Base-by-base conservation (phyloP, 2,797 vertebrate species). In the Enteromius unitaeniatus region DNA sequence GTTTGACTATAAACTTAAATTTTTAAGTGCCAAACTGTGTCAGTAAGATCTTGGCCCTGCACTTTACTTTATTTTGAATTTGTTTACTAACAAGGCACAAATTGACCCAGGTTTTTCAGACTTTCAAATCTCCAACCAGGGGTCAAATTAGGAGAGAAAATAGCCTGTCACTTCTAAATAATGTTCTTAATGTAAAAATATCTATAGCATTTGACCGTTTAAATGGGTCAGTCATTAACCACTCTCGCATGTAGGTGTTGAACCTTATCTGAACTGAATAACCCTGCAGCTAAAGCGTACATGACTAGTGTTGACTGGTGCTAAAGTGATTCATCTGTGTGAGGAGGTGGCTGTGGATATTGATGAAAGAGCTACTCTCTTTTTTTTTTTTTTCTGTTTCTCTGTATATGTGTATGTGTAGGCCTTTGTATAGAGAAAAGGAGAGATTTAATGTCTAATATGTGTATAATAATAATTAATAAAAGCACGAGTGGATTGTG, bases 401-500 rank as follows among this genome's bases (percentile, higher is more conserved):
- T 31, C 2, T 17, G 37, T 26, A 42, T 45, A 13, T 45, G 58
- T 67, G 17, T 37, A 19, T 37, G 17, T 15, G 5, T 17, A 64
- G 62, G 62, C 28, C 28, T 31, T 31, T 1, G 6, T 64, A 31
- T 15, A 31, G 14, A 64, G 15, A 64, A 17, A 31, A 64, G 9
- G 26, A 64, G 28, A 31, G 26, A 64, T 26, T 17, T 31, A 31
- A 17, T 31, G 60, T 31, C 26, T 64, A 28, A 31, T 64, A 31
- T 64, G 15, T 64, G 1, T 64, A 9, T 34, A 34, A 51, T 58
- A 40, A 14, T 49, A 73, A 81, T 62, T 23, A 34, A 49, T 64
- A 47, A 51, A 82, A 64, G 34, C 42, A 64, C 2, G 17, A 64
- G 37, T 73, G 69, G 42, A 37, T 73, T 82, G 86, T 90, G 86